phyloP scores from a whole-genome alignment of 1,140 invertebrate genomes.

The Ceratina australensis region DNA sequence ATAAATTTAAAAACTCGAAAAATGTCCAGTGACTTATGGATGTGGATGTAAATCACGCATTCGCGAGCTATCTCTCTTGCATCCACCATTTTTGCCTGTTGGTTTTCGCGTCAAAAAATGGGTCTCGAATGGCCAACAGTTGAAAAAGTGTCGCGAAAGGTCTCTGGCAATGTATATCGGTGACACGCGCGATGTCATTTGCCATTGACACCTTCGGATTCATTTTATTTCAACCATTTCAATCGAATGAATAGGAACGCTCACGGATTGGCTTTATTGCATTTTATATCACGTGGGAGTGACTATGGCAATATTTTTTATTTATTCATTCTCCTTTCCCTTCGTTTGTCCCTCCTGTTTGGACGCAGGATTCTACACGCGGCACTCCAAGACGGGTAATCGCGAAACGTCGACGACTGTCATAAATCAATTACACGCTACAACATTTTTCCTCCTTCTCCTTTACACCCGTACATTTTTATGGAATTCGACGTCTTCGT shows the following conservation, averaged over 20 bases:
- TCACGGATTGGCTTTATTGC: background rate
- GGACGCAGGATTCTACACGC: background rate
- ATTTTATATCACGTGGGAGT: background rate
- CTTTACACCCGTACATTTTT: too few species aligned
- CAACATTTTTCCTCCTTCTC: background rate
- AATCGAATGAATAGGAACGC: background rate
- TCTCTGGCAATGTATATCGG: background rate
- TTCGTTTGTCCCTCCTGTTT: background rate
- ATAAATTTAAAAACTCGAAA: too few species aligned
- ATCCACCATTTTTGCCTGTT: background rate
- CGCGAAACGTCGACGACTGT: background rate
- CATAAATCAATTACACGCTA: background rate
- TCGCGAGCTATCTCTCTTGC: background rate
- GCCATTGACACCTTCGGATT: background rate
- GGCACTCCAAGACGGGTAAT: background rate
- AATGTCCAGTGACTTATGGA: too few species aligned
- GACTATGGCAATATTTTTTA: background rate
- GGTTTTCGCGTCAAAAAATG: background rate
- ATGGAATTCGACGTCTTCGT: too few species aligned
- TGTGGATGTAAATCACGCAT: background rate
- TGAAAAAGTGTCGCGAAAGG: background rate
- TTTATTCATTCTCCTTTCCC: background rate
- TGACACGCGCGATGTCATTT: background rate
- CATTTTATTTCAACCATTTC: constrained; percentile 1
- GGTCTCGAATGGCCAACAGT: constrained; percentile 4